Conservation (phyloP, 2,888 invertebrate species). For the Drosophila atripex region DNA sequence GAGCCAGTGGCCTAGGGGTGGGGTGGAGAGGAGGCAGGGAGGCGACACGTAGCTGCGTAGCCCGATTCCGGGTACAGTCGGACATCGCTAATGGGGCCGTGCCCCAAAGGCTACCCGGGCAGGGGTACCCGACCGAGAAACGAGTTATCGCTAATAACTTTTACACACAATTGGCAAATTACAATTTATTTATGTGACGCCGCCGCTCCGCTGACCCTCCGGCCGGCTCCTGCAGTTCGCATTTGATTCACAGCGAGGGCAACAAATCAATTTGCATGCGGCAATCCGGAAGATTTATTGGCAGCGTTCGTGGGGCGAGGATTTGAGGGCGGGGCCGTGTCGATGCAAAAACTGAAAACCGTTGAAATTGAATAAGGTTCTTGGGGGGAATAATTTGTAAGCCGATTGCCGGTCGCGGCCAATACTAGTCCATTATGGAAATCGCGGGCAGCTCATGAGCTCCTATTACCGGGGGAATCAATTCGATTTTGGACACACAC, state of each 20-base stretch:
- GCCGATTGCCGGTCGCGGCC: slow-evolving; percentile 34
- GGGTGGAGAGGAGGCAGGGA: slow-evolving; percentile 18
- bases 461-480: slow-evolving; percentile 31
- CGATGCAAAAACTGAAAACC: slow-evolving; percentile 40
- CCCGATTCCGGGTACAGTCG: slow-evolving; percentile 42
- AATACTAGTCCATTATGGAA: slow-evolving; percentile 18
- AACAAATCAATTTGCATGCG: slow-evolving; percentile 76
- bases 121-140: slow-evolving; percentile 23
- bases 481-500: slow-evolving; percentile 36
- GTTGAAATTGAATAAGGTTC: slow-evolving; percentile 34
- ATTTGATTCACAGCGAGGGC: slow-evolving; percentile 65
- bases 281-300: slow-evolving; percentile 65
- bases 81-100: slow-evolving; percentile 8
- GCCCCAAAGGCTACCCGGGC: slow-evolving; percentile 7
- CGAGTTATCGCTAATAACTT: slow-evolving; percentile 77
- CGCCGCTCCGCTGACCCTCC: neutral
- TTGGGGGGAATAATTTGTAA: slow-evolving; percentile 19
- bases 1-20: neutral
- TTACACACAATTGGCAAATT: slow-evolving; percentile 75
- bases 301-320: slow-evolving; percentile 44
- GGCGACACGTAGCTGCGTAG: slow-evolving; percentile 23
- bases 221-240: slow-evolving; percentile 2
- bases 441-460: slow-evolving; percentile 25
- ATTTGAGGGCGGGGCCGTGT: slow-evolving; percentile 41
- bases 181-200: slow-evolving; percentile 69